Evolutionary conservation across 2,113 vertebrate species (phyloP), one percentile per base, ranked within the genome.

Genomic region (Austrofundulus limnaeus): DNA sequence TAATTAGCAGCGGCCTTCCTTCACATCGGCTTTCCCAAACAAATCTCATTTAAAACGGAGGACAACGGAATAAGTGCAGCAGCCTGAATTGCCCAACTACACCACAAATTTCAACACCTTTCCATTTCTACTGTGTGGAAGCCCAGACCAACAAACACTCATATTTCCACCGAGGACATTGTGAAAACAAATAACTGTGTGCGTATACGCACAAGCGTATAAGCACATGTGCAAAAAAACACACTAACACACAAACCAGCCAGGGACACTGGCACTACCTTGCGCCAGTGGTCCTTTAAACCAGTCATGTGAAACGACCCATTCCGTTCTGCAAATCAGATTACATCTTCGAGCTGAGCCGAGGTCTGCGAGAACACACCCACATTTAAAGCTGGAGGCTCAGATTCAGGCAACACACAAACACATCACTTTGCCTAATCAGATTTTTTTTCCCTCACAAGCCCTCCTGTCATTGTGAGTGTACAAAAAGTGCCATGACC

Each of bases 271-370:
- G 91, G 89, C 89, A 91, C 88, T 80, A 81, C 72, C 87, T 84
- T 89, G 84, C 72, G 77, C 86, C 87, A 85, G 84, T 75, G 77
- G 84, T 81, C 75, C 65, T 81, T 88, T 88, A 92, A 92, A 89
- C 82, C 90, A 85, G 90, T 92, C 91, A 92, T 91, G 90, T 91
- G 91, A 92, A 89, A 85, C 68, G 69, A 89, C 87, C 87, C 82
- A 53, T 83, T 92, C 72, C 70, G 69, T 85, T 82, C 85, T 84
- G 86, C 83, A 90, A 92, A 92, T 90, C 88, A 91, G 91, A 92
- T 92, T 92, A 92, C 78, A 86, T 84, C 74, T 82, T 68, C 31
- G 12, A 85, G 74, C 88, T 86, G 84, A 83, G 84, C 88, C 83
- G 80, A 83, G 82, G 81, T 63, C 83, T 80, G 84, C 67, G 75